Evolutionary conservation across 2,888 invertebrate species (phyloP), one percentile per base, ranked within the genome.

Genomic region (Marasmarcha lunaedactyla): DNA sequence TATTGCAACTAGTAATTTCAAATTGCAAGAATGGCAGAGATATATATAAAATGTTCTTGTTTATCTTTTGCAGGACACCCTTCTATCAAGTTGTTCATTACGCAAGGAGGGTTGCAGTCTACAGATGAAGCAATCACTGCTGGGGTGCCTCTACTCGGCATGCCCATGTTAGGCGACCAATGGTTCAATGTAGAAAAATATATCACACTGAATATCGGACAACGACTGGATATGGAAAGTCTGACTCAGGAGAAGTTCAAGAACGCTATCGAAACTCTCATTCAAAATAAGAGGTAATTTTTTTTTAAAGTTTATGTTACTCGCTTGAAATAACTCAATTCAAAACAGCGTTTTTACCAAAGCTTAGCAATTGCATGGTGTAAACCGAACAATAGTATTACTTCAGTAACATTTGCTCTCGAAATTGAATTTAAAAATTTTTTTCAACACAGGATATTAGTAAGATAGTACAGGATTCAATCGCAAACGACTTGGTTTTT

Each of bases 81-180:
- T 2, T 66, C 67, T 40, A 39, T 67, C 3, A 66, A 65, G 42
- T 39, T 60, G 2, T 67, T 67, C 36, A 52, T 65, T n/a, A 57
- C 57, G 1, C 64, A 65, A 53, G 61, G 59, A 15, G 65, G 65
- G 1, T 38, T 59, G n/a, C 59, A 62, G 37, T 61, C 62, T 0
- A 40, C 57, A 1, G 59, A 63, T 42, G 65, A 65, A 45, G 50
- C 61, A 1, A 51, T 65, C 15, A 48, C 49, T 13, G 48, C 51
- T 5, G 45, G 48, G 37, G 51, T 55, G 1, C 60, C 61, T 6
- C 40, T 62, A 12, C 39, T 61, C 4, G 57, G 48, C 10, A 33
- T 63, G 33, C 58, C 58, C n/a, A 56, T 63, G 42, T 47, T 56
- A 33, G 54, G 50, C 3, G 68, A 68, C 46, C 61, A 61, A 46